Evolutionary conservation across 1,140 invertebrate genomes (phyloP), one percentile per base, ranked within the genome.

Genomic region (Calliphora vicina): DNA sequence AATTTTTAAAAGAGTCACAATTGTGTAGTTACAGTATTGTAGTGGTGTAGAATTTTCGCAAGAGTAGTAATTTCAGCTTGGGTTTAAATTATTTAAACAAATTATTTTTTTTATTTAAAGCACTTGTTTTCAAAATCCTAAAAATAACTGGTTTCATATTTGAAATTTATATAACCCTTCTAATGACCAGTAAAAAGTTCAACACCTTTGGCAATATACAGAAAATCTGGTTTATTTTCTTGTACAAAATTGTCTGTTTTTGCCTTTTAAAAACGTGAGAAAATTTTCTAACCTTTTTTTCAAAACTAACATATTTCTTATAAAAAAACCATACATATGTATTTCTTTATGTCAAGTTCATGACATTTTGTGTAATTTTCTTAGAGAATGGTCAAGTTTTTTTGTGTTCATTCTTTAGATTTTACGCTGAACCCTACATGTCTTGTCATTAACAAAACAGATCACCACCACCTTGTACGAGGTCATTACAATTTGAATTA

Each of bases 351-450:
- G 61, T 67, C 20, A 67, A 67, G 61, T 67, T 67, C 61, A 67
- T 25, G 61, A 67, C 61, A 67, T 67, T 67, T 67, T 25, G 20
- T 67, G n/a, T 67, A 25, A 23, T 25, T 25, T 23, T 25, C 9
- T 23, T 23, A 9, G 61, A 67, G 20, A 67, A 25, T 67, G 61
- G 61, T 67, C 61, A 67, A 67, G 61, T 67, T 67, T 23, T 61
- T 67, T 50, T 12, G 45, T 50, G n/a, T 57, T 57, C 2, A 67
- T 20, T 67, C n/a, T n/a, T n/a, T n/a, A n/a, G n/a, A n/a, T n/a
- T n/a, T n/a, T n/a, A n/a, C n/a, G n/a, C n/a, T 67, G n/a, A 67
- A 67, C 61, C 61, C 61, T 67, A 67, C n/a, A 67, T 57, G 50
- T n/a, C 2, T 67, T 67, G 61, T 67, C 4, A 8, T 23, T 67